Evolutionary conservation across 2,113 vertebrate species (phyloP), one percentile per base, ranked within the genome.

Genomic region (Gorsachius goisagi): DNA sequence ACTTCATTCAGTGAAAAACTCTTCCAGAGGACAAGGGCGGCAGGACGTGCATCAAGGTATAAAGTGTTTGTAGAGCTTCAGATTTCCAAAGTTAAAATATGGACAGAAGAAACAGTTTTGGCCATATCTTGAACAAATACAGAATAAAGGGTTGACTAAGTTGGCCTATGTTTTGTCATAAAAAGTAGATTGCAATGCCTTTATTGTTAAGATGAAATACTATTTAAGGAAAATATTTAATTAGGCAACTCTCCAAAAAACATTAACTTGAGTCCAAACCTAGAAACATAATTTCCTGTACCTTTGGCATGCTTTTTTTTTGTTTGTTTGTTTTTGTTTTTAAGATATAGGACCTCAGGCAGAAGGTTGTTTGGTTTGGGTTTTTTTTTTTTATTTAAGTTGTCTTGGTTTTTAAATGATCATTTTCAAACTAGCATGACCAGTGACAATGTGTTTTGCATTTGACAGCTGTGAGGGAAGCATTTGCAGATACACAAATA

Each of bases 21-120:
- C 66, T 99, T 99, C 97, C 99, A 99, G 97, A 98, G 99, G 94
- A 98, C 98, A 83, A 98, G 98, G 97, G 98, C 98, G 12, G 98
- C 99, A 64, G 98, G 99, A 96, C 98, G 98, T 85, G 98, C 98
- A 80, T 99, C 99, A 98, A 99, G 99, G 99, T 99, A 98, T 96
- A 91, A 77, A 94, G 92, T 64, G 73, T 89, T 90, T 68, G 64
- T 80, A 49, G 92, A 85, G 68, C 85, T 64, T 90, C 82, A 84
- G 68, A 27, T 69, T 89, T 64, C 67, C 77, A 41, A 50, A 75
- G 62, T 71, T 45, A 7, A 78, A 69, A 39, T 45, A 80, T 30
- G 45, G 56, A 47, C 53, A 47, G 12, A 88, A 45, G 33, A 50
- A 75, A 59, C 12, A 30, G 9, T 56, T 62, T 67, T 18, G 49